A percentile compares a stretch with the other conserved stretches of the same genome.
These are phyloP conservation scores for Cephus pygmeus DNA, from an alignment of 2,888 invertebrate species.

Conservation along the genomic window DNA sequence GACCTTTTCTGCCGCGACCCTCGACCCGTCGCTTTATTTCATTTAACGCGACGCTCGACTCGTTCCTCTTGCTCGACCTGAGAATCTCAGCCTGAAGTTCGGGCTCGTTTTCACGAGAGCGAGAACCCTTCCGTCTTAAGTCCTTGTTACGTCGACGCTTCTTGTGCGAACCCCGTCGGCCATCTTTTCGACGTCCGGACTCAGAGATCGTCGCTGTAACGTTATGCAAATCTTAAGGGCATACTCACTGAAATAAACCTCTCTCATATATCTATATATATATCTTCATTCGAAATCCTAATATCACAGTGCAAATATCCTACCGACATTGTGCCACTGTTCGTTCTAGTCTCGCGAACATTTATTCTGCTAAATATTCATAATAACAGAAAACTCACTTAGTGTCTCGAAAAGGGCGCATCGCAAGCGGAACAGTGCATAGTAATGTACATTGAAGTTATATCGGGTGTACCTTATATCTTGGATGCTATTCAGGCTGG, in stretches of 20 bases:
- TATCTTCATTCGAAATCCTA: neutral
- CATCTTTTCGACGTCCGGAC: neutral
- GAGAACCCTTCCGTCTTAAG: neutral
- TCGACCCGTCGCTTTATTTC: neutral
- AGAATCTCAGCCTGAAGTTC: neutral
- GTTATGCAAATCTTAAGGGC: neutral
- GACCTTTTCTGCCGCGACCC: neutral
- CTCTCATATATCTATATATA: neutral
- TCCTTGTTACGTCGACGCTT: conserved; percentile 3
- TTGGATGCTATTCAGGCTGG: neutral
- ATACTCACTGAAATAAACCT: neutral
- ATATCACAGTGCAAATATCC: neutral
- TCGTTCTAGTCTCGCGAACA: neutral
- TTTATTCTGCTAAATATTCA: neutral
- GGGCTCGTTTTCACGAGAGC: neutral
- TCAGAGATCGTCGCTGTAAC: conserved; percentile 14
- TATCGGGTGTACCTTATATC: neutral
- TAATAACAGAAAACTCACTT: neutral
- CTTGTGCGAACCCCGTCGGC: neutral
- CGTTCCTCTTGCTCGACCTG: neutral
- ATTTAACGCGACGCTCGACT: neutral
- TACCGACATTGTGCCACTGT: neutral
- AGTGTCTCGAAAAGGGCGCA: neutral
- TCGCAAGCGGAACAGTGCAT: neutral
- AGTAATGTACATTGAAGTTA: neutral